phyloP scores from a whole-genome alignment of 2,797 vertebrate species.

The Gorsachius magnificus region DNA sequence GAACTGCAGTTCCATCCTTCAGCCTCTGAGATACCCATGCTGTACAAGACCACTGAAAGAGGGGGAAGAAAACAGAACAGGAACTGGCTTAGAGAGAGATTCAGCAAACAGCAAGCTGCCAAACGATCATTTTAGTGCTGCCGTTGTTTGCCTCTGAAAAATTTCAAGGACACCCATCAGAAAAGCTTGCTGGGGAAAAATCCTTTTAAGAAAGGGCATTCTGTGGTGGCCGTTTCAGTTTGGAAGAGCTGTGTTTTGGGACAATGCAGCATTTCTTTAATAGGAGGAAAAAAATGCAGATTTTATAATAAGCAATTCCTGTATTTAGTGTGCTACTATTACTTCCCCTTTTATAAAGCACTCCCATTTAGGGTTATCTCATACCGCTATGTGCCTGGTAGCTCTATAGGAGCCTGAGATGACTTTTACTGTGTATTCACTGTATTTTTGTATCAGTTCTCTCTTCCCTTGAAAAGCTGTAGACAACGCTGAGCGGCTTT shows the following conservation, averaged over 20 bases:
- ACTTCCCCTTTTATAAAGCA: not conserved
- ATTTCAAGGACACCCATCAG: conserved; percentile 11
- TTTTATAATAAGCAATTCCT: not conserved
- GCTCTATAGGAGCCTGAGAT: not conserved
- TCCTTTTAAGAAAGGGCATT: not conserved
- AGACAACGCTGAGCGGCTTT: not conserved
- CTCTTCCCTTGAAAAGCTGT: not conserved
- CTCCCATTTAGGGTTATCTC: not conserved
- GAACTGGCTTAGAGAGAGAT: not conserved
- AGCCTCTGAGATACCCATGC: not conserved
- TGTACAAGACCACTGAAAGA: not conserved
- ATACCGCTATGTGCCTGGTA: not conserved
- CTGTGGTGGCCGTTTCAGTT: not conserved
- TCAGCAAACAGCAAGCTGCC: conserved; percentile 15
- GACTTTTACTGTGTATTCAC: not conserved
- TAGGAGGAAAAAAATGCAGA: not conserved
- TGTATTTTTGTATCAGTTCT: not conserved
- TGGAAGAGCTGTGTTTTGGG: not conserved
- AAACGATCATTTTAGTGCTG: not conserved
- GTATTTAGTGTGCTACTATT: not conserved
- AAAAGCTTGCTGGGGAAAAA: not conserved
- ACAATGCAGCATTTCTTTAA: not conserved
- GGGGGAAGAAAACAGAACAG: not conserved
- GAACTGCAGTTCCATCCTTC: not conserved
- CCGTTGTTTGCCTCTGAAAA: conserved; percentile 3